Evolutionary conservation across 2,113 vertebrate species (phyloP).

Genomic region (Alligator sinensis): DNA sequence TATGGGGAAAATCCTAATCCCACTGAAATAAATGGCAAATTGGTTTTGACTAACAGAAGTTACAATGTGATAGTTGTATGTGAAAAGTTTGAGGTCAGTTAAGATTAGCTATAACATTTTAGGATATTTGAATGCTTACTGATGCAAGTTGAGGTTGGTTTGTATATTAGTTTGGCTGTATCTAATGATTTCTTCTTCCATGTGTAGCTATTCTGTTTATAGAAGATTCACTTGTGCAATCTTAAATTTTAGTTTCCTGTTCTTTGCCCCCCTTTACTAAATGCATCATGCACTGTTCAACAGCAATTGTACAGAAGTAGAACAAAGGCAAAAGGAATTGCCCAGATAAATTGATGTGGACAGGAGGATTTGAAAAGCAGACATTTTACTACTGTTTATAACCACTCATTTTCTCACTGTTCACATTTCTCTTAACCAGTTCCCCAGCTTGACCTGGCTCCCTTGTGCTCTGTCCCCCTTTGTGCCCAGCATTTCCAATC

Average conservation of each 20-base stretch:
- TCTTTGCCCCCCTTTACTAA: background rate
- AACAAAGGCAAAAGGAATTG: background rate
- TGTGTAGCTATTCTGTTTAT: fast-evolving
- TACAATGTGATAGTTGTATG: background rate
- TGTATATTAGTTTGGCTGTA: background rate
- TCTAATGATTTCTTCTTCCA: background rate
- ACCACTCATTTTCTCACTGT: fast-evolving
- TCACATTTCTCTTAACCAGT: background rate
- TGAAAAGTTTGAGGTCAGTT: background rate
- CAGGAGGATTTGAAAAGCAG: background rate
- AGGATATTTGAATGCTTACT: background rate
- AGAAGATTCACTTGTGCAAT: background rate
- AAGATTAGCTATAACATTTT: background rate
- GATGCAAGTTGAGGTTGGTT: background rate
- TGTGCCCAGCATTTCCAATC: background rate
- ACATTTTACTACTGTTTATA: background rate
- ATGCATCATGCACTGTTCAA: background rate
- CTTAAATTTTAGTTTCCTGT: background rate
- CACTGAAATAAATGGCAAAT: background rate
- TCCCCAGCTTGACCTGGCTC: background rate
- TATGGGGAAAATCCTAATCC: background rate
- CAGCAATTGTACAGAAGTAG: background rate
- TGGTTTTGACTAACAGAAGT: background rate
- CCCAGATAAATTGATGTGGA: background rate
- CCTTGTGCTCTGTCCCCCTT: background rate